These are phyloP conservation scores for Vicugna pacos DNA, from an alignment of 2,113 vertebrate genomes.

Conservation along the genomic window DNA sequence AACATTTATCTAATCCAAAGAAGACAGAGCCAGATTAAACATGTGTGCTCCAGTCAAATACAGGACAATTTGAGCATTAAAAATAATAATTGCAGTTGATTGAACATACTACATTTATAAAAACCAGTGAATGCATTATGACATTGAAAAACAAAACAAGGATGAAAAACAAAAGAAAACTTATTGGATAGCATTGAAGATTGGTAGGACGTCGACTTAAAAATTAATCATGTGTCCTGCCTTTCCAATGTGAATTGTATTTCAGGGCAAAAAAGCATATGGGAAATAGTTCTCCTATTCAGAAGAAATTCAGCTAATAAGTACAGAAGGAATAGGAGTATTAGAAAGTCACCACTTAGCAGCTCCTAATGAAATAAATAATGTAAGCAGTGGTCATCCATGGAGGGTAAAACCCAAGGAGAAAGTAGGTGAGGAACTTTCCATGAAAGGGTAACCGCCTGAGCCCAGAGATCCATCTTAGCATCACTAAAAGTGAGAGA, in stretches of 20 bases:
- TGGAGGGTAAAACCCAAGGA: not conserved
- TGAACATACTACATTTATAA: not conserved
- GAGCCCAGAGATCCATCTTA: not conserved
- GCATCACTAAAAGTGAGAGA: not conserved
- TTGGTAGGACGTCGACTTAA: not conserved
- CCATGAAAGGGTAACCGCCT: not conserved
- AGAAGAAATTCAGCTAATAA: not conserved
- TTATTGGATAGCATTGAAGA: not conserved
- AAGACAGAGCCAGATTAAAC: not conserved
- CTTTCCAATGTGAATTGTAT: not conserved
- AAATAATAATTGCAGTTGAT: not conserved
- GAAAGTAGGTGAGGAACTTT: not conserved
- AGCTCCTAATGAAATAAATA: not conserved
- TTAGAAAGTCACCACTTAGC: not conserved
- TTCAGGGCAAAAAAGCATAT: not conserved
- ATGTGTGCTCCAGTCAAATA: not conserved
- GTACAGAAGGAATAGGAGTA: not conserved
- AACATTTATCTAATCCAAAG: not conserved
- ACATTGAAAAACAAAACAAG: not conserved
- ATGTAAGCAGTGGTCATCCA: not conserved
- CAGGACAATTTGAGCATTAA: not conserved
- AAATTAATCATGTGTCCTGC: not conserved
- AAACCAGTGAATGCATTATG: not conserved
- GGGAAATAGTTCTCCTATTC: not conserved
- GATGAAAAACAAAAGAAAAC: not conserved